Percentiles rank a stretch among this genome's conserved stretches.
Evolutionary conservation across 1,140 invertebrate species (phyloP).

Genomic region (Bradynema listronoti): DNA sequence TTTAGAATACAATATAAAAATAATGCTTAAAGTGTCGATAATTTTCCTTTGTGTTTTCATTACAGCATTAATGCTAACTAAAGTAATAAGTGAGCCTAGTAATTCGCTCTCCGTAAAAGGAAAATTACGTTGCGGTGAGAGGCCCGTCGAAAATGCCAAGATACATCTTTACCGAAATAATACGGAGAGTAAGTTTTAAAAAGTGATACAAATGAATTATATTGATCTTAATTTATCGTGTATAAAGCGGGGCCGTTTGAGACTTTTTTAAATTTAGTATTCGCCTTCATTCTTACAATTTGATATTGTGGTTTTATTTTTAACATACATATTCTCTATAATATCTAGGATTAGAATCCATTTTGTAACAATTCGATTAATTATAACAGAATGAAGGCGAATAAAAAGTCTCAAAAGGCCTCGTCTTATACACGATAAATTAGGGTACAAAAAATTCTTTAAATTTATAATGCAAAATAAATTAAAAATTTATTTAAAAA

Average conservation of each 20-base stretch:
- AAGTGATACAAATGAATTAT: not conserved
- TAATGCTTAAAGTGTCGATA: not conserved
- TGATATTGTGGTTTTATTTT: too few relatives aligned
- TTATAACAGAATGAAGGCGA: too few relatives aligned
- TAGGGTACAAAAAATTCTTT: too few relatives aligned
- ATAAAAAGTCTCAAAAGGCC: too few relatives aligned
- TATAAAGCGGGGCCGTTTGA: too few relatives aligned
- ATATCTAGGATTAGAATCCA: too few relatives aligned
- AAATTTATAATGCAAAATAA: not conserved
- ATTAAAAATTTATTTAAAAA: constrained; percentile 10
- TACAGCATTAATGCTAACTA: not conserved
- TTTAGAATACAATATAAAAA: not conserved
- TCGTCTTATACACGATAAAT: too few relatives aligned
- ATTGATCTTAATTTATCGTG: not conserved
- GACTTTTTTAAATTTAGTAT: too few relatives aligned
- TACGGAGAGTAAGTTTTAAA: constrained; percentile 5
- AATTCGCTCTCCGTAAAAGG: constrained; percentile 1
- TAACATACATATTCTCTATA: too few relatives aligned
- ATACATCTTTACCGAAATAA: constrained; percentile 17
- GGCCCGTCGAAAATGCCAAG: constrained; percentile 1
- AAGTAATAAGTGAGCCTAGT: not conserved
- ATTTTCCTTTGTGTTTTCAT: constrained; percentile 8
- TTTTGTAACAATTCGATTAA: too few relatives aligned
- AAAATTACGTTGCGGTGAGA: constrained; percentile 10
- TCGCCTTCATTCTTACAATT: too few relatives aligned